Percentiles rank a stretch among this genome's conserved stretches.
Evolutionary conservation across 2,113 vertebrate species (phyloP).

Genomic region (Poecile atricapillus): DNA sequence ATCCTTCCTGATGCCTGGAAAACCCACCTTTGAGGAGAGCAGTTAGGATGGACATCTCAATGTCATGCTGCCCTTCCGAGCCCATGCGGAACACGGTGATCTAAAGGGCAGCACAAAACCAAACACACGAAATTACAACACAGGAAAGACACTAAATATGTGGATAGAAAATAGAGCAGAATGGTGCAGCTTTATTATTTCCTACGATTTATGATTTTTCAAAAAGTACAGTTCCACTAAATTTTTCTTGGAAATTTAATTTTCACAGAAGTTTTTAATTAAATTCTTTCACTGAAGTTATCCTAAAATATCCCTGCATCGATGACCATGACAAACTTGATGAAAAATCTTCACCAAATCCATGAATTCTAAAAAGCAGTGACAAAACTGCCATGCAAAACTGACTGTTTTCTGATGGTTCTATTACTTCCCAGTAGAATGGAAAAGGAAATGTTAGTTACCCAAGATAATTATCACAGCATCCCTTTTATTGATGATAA

Average conservation of each 20-base stretch:
- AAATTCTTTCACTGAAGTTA: not conserved
- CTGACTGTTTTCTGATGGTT: not conserved
- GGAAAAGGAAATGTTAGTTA: not conserved
- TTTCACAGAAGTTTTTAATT: not conserved
- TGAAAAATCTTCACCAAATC: not conserved
- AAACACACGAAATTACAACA: not conserved
- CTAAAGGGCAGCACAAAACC: constrained; percentile 61
- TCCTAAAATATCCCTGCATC: not conserved
- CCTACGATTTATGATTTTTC: not conserved
- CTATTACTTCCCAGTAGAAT: not conserved
- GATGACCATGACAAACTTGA: not conserved
- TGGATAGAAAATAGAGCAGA: not conserved
- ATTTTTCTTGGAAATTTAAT: not conserved
- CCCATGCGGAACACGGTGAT: constrained; percentile 98
- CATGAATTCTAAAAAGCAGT: not conserved
- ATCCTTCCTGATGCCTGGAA: not conserved
- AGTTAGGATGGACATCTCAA: constrained; percentile 97
- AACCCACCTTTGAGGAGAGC: constrained; percentile 94
- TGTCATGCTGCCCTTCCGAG: constrained; percentile 92
- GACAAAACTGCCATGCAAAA: not conserved
- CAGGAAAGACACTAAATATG: not conserved
- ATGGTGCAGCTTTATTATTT: not conserved
- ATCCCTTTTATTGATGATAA: not conserved
- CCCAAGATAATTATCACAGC: not conserved
- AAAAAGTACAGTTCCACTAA: not conserved